A percentile compares a stretch with the other conserved stretches of the same genome.
phyloP scores from a whole-genome alignment of 1,140 invertebrate genomes.

The Drosophila littoralis region DNA sequence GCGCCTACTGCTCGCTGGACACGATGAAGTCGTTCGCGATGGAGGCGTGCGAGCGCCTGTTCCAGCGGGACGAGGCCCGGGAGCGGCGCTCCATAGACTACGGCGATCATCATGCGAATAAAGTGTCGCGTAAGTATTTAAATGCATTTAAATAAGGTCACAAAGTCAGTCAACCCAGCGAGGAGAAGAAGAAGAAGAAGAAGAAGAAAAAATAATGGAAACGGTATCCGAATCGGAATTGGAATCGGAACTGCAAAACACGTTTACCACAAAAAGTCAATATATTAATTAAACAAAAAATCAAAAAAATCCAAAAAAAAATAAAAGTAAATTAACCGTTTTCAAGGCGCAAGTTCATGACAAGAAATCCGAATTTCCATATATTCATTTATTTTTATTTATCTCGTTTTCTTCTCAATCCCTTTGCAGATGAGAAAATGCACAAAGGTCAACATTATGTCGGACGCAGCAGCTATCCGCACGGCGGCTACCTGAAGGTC shows the following conservation, averaged over 20 bases:
- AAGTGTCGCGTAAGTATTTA: slow-evolving; percentile 63
- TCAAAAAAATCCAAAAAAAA: slow-evolving; percentile 33
- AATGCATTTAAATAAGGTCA: slow-evolving; percentile 64
- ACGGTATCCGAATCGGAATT: slow-evolving; percentile 13
- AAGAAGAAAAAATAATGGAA: neutral
- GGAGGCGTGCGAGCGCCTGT: slow-evolving; percentile 77
- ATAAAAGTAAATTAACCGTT: slow-evolving; percentile 58
- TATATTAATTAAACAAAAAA: slow-evolving; percentile 37
- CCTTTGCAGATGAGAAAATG: slow-evolving; percentile 56
- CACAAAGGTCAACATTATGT: slow-evolving; percentile 58
- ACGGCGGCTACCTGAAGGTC: slow-evolving; percentile 77
- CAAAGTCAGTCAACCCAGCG: slow-evolving; percentile 66
- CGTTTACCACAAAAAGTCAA: slow-evolving; percentile 39
- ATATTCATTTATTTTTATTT: slow-evolving; percentile 17
- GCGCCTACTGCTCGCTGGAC: slow-evolving; percentile 68
- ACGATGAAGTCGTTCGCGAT: slow-evolving; percentile 73
- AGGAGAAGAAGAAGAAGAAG: too few species aligned
- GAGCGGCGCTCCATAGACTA: slow-evolving; percentile 67
- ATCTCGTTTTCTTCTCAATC: slow-evolving; percentile 8
- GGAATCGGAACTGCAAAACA: slow-evolving; percentile 63
- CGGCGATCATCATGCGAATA: slow-evolving; percentile 52
- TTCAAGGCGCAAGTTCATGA: slow-evolving; percentile 77
- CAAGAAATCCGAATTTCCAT: slow-evolving; percentile 19
- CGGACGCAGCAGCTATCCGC: slow-evolving; percentile 68
- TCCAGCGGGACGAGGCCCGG: slow-evolving; percentile 65